Base-by-base conservation (phyloP, 1,140 invertebrate genomes). In the Popillia japonica region DNA sequence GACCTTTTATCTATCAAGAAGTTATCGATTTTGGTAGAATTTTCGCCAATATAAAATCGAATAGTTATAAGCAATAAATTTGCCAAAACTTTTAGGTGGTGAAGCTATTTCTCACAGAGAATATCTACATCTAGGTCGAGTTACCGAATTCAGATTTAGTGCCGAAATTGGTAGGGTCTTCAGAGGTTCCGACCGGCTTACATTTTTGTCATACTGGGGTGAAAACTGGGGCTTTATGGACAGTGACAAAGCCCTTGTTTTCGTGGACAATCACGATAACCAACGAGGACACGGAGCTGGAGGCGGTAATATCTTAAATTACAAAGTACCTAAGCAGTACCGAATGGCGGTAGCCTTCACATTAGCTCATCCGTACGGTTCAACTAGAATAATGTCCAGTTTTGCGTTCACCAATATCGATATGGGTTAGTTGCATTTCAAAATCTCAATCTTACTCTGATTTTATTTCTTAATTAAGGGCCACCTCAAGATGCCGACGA, bases 301-400 rank as follows among this genome's bases (percentile, higher is more conserved):
- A 79, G 90, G 90, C 6, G 81, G 74, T 17, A 81, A 86, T 17
- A 89, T 92, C 40, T 82, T 92, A 0, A 92, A 90, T 0, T 89
- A 91, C 83, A 91, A 91, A 80, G 79, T 85, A n/a, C 22, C 90
- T 0, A 88, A 87, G 77, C 83, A 86, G 20, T 93, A 92, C 83
- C 92, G 92, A 84, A 91, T 93, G 86, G 94, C 94, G 2, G 89
- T 91, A 4, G 92, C 92, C 0, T 96, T 95, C 83, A 95, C 95
- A 92, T 87, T 96, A 80, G 94, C 94, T 0, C 92, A 94, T 89
- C 91, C 93, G 0, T 95, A 96, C 82, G 94, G 94, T 0, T 86
- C 89, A 59, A 89, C 93, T 0, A 86, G 89, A 68, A 78, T 96
- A 1, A 96, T 96, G 94, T 96, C 94, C 82, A 95, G 94, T 79